These are phyloP conservation scores for Lepidocolaptes lacrymiger DNA, from an alignment of 2,797 vertebrate species.

Conservation along the genomic window DNA sequence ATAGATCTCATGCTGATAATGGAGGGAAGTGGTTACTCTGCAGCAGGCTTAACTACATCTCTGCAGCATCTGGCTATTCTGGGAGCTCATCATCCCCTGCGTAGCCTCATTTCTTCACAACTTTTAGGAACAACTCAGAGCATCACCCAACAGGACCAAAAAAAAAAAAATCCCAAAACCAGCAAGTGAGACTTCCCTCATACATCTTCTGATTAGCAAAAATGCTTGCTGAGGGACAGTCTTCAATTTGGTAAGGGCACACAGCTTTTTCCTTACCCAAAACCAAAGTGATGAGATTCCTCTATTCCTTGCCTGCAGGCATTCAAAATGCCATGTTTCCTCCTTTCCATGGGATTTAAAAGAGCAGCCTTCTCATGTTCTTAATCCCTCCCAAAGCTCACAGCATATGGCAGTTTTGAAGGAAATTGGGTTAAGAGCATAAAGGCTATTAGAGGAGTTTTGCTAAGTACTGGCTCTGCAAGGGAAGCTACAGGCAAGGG, in stretches of 20 bases:
- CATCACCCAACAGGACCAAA: background rate
- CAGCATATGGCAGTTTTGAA: constrained; percentile 35
- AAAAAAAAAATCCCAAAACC: background rate
- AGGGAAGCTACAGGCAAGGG: background rate
- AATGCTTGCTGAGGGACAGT: background rate
- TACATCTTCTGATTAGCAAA: background rate
- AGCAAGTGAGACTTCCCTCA: background rate
- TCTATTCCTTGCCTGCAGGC: constrained; percentile 16
- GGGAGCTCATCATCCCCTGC: background rate
- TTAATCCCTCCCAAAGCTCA: constrained; percentile 53
- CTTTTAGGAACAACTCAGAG: background rate
- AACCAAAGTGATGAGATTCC: background rate
- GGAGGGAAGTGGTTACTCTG: background rate
- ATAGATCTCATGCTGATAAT: background rate
- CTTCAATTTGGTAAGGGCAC: background rate
- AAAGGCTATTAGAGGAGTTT: constrained; percentile 33
- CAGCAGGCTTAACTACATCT: background rate
- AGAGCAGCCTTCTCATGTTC: constrained; percentile 32
- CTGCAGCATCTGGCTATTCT: background rate
- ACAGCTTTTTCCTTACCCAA: background rate
- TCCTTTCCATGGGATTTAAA: constrained; percentile 19
- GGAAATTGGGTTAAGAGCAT: constrained; percentile 54
- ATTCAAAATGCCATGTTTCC: background rate
- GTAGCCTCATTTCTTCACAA: background rate
- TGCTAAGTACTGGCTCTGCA: background rate